These are phyloP conservation scores for Hydrocynus forskahlii DNA, from an alignment of 2,797 vertebrate genomes.

Conservation along the genomic window DNA sequence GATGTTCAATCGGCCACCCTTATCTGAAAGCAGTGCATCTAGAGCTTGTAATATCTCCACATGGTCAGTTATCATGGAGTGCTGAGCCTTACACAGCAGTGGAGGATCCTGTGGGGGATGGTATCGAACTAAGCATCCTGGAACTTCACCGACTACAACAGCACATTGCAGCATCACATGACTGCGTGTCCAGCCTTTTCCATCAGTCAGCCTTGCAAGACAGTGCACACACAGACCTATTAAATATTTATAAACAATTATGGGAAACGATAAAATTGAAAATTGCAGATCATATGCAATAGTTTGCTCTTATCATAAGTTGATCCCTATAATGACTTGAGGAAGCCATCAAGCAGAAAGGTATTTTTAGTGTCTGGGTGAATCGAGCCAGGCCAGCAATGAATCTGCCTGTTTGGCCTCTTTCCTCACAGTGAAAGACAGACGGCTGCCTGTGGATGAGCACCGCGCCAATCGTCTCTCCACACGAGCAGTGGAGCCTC, in stretches of 20 bases:
- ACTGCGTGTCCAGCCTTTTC: conserved; percentile 1
- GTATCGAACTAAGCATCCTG: conserved; percentile 8
- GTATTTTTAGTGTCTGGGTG: conserved; percentile 55
- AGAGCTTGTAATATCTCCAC: neutral
- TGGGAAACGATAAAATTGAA: conserved; percentile 57
- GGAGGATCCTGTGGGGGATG: conserved; percentile 8
- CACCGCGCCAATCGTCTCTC: neutral
- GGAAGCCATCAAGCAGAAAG: conserved; percentile 42
- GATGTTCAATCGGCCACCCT: too few relatives aligned
- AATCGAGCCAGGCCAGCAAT: conserved; percentile 50
- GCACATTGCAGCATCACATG: neutral
- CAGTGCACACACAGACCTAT: conserved; percentile 21
- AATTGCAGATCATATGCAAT: conserved; percentile 57
- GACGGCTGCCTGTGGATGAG: neutral
- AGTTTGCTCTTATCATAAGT: conserved; percentile 56
- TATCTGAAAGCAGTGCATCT: too few relatives aligned
- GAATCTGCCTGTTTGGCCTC: conserved; percentile 26
- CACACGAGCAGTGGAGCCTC: neutral
- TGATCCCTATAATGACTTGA: conserved; percentile 54
- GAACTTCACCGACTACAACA: neutral
- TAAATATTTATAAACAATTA: conserved; percentile 62
- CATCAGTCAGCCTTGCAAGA: conserved; percentile 14
- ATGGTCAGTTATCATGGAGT: neutral
- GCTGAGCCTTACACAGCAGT: neutral
- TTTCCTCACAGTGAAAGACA: neutral